Percentiles rank a stretch among this genome's conserved stretches.
Evolutionary conservation across 2,797 vertebrate genomes (phyloP).

Genomic region (Ctenopoma kingsleyae): DNA sequence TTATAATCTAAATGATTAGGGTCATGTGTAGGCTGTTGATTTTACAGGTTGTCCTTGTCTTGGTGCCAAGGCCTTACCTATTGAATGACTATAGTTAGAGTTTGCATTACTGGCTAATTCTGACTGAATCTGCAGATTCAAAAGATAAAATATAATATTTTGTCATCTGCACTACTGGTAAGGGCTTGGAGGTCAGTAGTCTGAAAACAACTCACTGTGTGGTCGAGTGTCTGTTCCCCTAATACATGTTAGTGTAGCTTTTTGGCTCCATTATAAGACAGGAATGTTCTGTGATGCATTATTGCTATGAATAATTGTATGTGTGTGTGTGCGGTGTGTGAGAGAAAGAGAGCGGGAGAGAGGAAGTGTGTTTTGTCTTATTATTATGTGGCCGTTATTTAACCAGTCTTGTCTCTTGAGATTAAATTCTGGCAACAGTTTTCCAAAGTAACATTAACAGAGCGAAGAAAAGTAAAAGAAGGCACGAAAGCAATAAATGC

Average conservation of each 20-base stretch:
- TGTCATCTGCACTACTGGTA: slow-evolving; percentile 21
- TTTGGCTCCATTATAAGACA: neutral
- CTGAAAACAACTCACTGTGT: slow-evolving; percentile 41
- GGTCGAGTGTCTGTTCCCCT: slow-evolving; percentile 21
- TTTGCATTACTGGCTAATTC: slow-evolving; percentile 9
- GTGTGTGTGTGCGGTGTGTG: neutral
- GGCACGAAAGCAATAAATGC: slow-evolving; percentile 12
- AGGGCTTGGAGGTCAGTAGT: slow-evolving; percentile 28
- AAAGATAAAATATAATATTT: slow-evolving; percentile 16
- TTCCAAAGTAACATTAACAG: slow-evolving; percentile 4
- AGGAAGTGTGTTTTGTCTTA: slow-evolving; percentile 1
- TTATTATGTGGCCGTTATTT: slow-evolving; percentile 13
- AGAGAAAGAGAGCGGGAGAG: neutral
- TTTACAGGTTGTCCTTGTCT: slow-evolving; percentile 29
- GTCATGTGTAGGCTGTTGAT: slow-evolving; percentile 18
- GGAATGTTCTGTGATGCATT: slow-evolving; percentile 14
- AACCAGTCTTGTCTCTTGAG: slow-evolving; percentile 19
- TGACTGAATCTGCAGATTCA: slow-evolving; percentile 21
- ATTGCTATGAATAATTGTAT: slow-evolving; percentile 28
- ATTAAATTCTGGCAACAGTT: slow-evolving; percentile 18
- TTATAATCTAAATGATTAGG: slow-evolving; percentile 17
- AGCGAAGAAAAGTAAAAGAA: slow-evolving; percentile 4
- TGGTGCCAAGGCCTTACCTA: slow-evolving; percentile 26
- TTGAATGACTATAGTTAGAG: slow-evolving; percentile 34
- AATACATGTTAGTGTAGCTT: neutral